Evolutionary conservation across 2,797 vertebrate species (phyloP), one percentile per base, ranked within the genome.

Genomic region (Phyllotis vaccarum): DNA sequence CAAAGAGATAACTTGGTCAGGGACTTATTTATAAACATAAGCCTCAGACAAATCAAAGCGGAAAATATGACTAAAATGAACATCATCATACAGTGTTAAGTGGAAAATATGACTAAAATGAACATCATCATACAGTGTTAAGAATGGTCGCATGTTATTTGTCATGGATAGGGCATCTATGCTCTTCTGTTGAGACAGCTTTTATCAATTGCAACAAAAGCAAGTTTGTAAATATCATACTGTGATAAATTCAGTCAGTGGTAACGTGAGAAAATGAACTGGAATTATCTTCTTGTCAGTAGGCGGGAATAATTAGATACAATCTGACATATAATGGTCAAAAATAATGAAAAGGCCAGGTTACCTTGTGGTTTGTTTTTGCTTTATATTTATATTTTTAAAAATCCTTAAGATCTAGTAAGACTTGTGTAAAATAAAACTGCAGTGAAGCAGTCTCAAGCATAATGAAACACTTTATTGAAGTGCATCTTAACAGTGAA

Each of bases 251-350:
- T 91, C 1, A 94, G 11, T 78, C 5, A 95, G 82, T 56, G 49
- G 9, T 70, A 49, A 17, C 40, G 46, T 72, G 81, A 96, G 29
- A 94, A 93, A 85, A 86, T 93, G 87, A 96, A 72, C 31, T 37
- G 62, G 13, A 89, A 86, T 93, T 40, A 91, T 31, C 16, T 6
- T 52, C 58, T 88, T 95, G 62, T 82, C 24, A 87, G 27, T 6
- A 94, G 78, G 21, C 96, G 89, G 81, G 94, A 97, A 89, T 89
- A 92, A 97, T 93, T 95, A 49, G 40, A 81, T 64, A 1, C 78
- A 89, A 89, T 90, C 95, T 91, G 88, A 93, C 79, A 93, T 79
- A 81, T 31, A 89, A 49, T 74, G 40, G 27, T 68, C 46, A 90
- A 1, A 96, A 95, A 8, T 24, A 92, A 94, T 85, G 31, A 0